A percentile compares a stretch with the other conserved stretches of the same genome.
These are phyloP conservation scores for Ptilonorhynchus violaceus DNA, from an alignment of 2,113 vertebrate genomes.

Conservation along the genomic window DNA sequence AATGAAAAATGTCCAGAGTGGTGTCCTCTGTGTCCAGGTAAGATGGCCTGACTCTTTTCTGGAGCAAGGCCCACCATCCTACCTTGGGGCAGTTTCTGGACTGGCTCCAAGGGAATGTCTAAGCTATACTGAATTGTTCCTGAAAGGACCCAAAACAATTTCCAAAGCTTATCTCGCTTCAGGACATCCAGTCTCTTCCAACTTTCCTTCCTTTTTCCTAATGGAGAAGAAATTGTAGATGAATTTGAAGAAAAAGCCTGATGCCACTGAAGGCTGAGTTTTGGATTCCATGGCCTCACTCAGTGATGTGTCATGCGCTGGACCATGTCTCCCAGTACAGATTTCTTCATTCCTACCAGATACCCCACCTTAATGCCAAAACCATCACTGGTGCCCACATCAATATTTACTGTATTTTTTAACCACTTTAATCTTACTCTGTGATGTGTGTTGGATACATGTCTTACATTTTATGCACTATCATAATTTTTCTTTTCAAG, in stretches of 20 bases:
- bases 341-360: not conserved
- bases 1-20: not conserved
- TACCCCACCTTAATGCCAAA: not conserved
- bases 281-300: not conserved
- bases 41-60: not conserved
- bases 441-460: not conserved
- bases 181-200: not conserved
- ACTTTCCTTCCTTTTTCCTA: not conserved
- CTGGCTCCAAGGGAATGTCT: not conserved
- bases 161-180: not conserved
- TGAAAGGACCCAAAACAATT: not conserved
- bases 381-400: not conserved
- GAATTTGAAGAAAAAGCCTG: not conserved
- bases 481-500: not conserved
- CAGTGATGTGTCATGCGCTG: not conserved
- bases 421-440: not conserved
- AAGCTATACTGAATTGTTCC: not conserved
- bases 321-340: not conserved
- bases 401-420: not conserved
- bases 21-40: not conserved
- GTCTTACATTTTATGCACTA: not conserved
- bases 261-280: not conserved
- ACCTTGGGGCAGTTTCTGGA: not conserved
- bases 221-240: not conserved
- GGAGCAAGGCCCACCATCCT: rapidly evolving